Conservation (phyloP, 2,113 vertebrate genomes). For the Scolopax mira region DNA sequence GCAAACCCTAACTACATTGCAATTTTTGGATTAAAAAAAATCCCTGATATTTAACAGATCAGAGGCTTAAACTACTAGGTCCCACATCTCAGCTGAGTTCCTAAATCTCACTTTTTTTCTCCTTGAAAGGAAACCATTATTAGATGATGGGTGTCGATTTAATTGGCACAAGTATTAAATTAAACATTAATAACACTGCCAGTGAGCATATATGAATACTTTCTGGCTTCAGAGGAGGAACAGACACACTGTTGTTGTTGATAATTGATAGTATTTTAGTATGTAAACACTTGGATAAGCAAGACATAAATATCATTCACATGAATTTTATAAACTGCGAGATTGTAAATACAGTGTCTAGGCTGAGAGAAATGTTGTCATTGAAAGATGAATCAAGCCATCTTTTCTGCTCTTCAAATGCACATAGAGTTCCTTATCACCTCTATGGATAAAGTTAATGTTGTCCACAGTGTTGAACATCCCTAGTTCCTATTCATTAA, state of each 20-base stretch:
- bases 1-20: background rate
- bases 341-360: background rate
- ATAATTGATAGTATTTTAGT: background rate
- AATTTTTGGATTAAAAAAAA: background rate
- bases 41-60: background rate
- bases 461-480: background rate
- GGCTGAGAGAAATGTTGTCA: background rate
- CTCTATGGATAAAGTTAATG: background rate
- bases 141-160: background rate
- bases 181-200: background rate
- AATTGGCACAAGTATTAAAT: background rate
- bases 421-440: background rate
- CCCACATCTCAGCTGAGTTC: background rate
- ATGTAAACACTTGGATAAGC: background rate
- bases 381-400: background rate
- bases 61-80: background rate
- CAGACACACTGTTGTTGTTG: background rate
- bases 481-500: background rate
- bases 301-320: background rate
- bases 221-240: background rate
- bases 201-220: background rate
- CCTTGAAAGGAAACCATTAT: background rate
- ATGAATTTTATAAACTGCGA: background rate
- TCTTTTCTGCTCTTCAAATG: background rate
- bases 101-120: background rate